phyloP scores from a whole-genome alignment of 2,113 vertebrate species.

The Ginglymostoma cirratum region DNA sequence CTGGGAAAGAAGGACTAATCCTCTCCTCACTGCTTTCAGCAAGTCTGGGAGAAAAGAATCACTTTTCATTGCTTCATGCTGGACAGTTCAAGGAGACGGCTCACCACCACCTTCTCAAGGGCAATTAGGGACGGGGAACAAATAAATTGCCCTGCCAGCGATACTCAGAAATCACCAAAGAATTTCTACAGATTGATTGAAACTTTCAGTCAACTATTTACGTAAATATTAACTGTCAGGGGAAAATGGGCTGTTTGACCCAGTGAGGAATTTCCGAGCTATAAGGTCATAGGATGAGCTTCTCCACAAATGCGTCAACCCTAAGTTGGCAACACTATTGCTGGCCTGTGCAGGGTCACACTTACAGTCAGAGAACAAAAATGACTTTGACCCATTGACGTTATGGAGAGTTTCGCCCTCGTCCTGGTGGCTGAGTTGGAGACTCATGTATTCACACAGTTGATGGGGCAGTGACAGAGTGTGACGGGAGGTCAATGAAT shows the following conservation, averaged over 20 bases:
- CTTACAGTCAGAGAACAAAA: not conserved
- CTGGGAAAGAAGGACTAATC: not conserved
- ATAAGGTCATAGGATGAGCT: not conserved
- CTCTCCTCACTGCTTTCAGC: not conserved
- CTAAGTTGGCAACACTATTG: not conserved
- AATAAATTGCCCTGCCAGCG: not conserved
- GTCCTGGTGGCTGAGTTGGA: not conserved
- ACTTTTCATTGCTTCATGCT: not conserved
- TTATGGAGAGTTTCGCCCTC: not conserved
- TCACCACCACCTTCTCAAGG: not conserved
- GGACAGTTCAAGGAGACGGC: not conserved
- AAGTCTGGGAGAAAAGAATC: not conserved
- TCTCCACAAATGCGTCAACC: not conserved
- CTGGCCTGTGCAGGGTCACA: not conserved
- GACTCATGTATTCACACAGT: not conserved
- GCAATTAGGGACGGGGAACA: not conserved
- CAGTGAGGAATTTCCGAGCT: not conserved
- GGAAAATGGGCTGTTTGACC: not conserved
- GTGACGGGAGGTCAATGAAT: not conserved
- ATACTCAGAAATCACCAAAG: not conserved
- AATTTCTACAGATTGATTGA: not conserved
- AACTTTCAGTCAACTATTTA: not conserved
- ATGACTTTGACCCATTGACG: not conserved
- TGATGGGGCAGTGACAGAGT: no score
- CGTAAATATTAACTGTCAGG: no score